A percentile compares a stretch with the other conserved stretches of the same genome.
Evolutionary conservation across 2,888 invertebrate genomes (phyloP).

Genomic region (Cosmia pyralina): DNA sequence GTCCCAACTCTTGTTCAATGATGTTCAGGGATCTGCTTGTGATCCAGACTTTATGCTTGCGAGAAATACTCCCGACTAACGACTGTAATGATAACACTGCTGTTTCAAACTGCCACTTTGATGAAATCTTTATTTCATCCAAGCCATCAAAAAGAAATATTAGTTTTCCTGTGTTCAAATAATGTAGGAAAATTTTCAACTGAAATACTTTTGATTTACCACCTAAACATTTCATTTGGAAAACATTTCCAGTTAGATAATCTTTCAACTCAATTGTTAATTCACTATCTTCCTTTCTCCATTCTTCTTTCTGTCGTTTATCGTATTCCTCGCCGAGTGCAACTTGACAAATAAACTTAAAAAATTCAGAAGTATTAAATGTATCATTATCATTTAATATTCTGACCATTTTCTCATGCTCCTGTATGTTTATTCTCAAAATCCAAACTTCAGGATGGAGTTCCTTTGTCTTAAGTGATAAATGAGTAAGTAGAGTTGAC

Average conservation of each 20-base stretch:
- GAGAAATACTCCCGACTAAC: neutral
- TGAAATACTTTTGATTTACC: constrained; percentile 11
- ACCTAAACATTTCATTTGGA: neutral
- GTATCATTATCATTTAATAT: neutral
- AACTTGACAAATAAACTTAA: constrained; percentile 8
- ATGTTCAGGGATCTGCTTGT: constrained; percentile 54
- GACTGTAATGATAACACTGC: constrained; percentile 13
- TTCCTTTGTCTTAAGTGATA: constrained; percentile 38
- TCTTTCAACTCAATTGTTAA: neutral
- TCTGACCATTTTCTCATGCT: constrained; percentile 30
- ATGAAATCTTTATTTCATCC: no score
- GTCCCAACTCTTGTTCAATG: constrained; percentile 38
- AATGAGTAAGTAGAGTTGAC: constrained; percentile 26
- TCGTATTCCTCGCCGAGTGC: neutral
- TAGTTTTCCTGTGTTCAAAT: constrained; percentile 9
- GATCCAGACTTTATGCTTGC: constrained; percentile 50
- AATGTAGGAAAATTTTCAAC: constrained; percentile 48
- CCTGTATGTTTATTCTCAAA: constrained; percentile 48
- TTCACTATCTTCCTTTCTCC: neutral
- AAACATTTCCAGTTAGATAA: no score
- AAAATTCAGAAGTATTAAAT: neutral
- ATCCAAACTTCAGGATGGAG: constrained; percentile 46
- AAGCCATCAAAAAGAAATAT: constrained; percentile 26
- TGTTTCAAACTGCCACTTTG: no score
- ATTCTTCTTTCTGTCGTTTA: neutral